Base-by-base conservation (phyloP, 2,113 vertebrate genomes). In the Orthonyx spaldingii region DNA sequence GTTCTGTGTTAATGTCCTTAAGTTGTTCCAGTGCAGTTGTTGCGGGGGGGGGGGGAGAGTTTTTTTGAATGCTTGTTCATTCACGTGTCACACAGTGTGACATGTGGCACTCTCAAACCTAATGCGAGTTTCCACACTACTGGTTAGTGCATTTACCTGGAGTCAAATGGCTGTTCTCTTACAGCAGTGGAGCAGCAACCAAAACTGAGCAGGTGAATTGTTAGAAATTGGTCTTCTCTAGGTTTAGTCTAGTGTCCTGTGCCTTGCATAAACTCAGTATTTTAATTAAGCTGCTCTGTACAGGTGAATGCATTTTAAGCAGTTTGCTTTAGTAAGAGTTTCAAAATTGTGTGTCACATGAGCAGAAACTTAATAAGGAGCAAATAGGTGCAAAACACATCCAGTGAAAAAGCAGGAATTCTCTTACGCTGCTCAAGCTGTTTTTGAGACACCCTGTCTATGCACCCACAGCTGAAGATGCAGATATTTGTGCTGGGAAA, bases 351-450 rank as follows among this genome's bases (percentile, higher is more conserved):
- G 10, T 33, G 27, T 28, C 4, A 18, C 18, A 8, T 33, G 49
- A 35, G 5, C 35, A 56, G 35, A 55, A n/a, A 47, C 20, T 30
- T 57, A 44, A 63, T 64, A 8, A 13, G n/a, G 72, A 92, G 28
- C 11, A 6, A 75, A 20, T 37, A 35, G 41, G 6, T 57, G 46
- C 9, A 57, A 20, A 88, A 59, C 9, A 20, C 5, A 5, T 11
- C 10, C 21, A 20, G 16, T 75, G 42, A 18, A 32, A 70, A 94
- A 28, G 13, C 23, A 24, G 66, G 26, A 78, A 30, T 37, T 50
- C 4, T 53, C 24, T 42, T 64, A 14, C 0, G 2, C 52, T 2
- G 0, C 23, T 72, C 5, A 28, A 16, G 42, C 15, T 1, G 0
- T 20, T 26, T 24, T n/a, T n/a, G 64, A 33, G 59, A 16, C 14